phyloP scores from a whole-genome alignment of 2,113 vertebrate species.

The Steatornis caripensis region DNA sequence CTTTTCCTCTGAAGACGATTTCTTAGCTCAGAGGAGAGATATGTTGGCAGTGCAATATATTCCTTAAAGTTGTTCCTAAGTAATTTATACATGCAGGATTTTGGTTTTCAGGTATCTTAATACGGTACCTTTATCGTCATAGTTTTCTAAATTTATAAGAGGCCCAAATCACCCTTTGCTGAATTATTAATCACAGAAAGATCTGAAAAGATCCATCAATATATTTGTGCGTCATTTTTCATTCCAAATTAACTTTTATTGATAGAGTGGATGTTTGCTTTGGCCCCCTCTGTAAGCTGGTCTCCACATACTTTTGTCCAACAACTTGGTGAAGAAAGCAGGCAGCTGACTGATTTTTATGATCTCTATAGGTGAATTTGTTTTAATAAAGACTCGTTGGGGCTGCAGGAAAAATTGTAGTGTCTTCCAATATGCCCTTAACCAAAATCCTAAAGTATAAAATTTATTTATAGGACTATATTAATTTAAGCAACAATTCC shows the following conservation, averaged over 20 bases:
- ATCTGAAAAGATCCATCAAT: not conserved
- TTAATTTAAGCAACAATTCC: not conserved
- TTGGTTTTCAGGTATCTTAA: not conserved
- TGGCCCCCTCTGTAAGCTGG: not conserved
- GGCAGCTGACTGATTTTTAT: not conserved
- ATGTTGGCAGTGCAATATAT: not conserved
- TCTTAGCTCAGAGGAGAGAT: not conserved
- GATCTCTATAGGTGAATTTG: not conserved
- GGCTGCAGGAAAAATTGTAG: not conserved
- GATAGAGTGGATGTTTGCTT: not conserved
- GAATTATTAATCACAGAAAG: conserved; percentile 19
- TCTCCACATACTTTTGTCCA: not conserved
- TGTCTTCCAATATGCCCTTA: not conserved
- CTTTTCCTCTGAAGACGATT: not conserved
- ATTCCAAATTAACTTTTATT: not conserved
- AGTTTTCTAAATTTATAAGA: not conserved
- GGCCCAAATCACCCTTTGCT: not conserved
- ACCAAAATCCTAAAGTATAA: not conserved
- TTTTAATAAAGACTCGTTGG: not conserved
- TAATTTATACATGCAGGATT: not conserved
- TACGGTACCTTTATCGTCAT: not conserved
- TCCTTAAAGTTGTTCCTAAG: not conserved
- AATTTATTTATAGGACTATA: not conserved
- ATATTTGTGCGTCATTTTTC: not conserved
- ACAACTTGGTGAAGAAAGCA: not conserved